A percentile compares a stretch with the other conserved stretches of the same genome.
Conservation (phyloP, 2,113 vertebrate species). For the Lophotis ruficrista region DNA sequence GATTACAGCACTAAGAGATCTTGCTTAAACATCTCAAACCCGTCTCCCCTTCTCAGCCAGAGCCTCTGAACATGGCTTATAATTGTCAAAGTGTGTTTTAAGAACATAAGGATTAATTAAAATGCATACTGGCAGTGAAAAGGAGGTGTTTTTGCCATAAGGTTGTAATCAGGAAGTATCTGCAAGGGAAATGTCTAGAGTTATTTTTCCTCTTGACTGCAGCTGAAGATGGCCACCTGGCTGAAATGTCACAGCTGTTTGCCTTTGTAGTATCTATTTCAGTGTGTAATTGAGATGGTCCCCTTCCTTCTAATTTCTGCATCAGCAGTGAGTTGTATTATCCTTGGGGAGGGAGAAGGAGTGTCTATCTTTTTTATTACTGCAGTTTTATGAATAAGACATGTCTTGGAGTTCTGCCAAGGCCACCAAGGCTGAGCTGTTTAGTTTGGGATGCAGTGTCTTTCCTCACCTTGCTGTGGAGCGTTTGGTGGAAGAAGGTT, state of each 20-base stretch:
- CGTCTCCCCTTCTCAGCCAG: neutral
- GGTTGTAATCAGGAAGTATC: slow-evolving; percentile 26
- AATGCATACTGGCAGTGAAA: neutral
- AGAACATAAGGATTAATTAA: slow-evolving; percentile 23
- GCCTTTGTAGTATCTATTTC: slow-evolving; percentile 5
- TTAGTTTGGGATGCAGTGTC: neutral
- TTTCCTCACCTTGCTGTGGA: neutral
- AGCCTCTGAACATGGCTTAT: neutral
- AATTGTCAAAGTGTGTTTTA: neutral
- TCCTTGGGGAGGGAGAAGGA: neutral
- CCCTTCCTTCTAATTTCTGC: slow-evolving; percentile 19
- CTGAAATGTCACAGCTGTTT: slow-evolving; percentile 51
- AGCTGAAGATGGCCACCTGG: slow-evolving; percentile 47
- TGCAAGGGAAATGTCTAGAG: neutral
- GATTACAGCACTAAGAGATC: neutral
- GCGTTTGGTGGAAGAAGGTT: neutral
- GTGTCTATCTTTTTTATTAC: neutral
- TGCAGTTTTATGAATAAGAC: neutral
- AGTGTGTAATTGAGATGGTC: slow-evolving; percentile 5
- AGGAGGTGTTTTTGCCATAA: neutral
- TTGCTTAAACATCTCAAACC: neutral
- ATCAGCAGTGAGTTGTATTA: neutral
- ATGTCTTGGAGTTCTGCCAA: neutral
- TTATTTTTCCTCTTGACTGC: slow-evolving; percentile 26
- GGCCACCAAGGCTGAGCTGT: slow-evolving; percentile 4